phyloP scores from a whole-genome alignment of 2,797 vertebrate genomes.

The Pangasius larnaudii region DNA sequence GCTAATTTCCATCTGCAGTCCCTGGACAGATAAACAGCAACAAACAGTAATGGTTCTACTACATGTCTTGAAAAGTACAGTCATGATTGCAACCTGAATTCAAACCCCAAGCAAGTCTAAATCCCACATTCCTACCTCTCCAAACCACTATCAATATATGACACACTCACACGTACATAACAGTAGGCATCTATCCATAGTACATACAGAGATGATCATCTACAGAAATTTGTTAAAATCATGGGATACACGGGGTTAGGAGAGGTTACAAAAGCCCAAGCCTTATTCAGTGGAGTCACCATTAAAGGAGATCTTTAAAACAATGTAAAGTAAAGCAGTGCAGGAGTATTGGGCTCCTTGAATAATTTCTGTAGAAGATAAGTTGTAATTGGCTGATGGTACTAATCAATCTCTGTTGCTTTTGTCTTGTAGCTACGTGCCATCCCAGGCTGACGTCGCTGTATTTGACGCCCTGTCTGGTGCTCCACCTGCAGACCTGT shows the following conservation, averaged over 20 bases:
- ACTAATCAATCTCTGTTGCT: not conserved
- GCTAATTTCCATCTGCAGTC: too few relatives aligned
- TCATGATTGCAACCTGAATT: not conserved
- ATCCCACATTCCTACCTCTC: not conserved
- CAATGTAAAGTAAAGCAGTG: not conserved
- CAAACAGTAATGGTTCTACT: not conserved
- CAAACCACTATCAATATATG: not conserved
- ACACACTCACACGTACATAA: not conserved
- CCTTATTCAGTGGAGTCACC: not conserved
- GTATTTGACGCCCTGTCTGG: constrained; percentile 87
- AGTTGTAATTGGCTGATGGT: not conserved
- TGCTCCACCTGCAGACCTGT: constrained; percentile 83
- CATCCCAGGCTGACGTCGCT: constrained; percentile 91
- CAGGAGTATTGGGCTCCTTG: not conserved
- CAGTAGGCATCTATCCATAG: not conserved
- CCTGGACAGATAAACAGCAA: too few relatives aligned
- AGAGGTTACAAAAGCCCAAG: too few relatives aligned
- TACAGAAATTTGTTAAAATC: not conserved
- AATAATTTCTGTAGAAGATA: not conserved
- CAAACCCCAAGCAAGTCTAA: not conserved
- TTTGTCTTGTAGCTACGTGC: constrained; percentile 80
- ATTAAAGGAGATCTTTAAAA: not conserved
- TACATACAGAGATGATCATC: not conserved
- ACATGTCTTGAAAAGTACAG: too few relatives aligned
- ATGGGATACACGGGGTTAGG: not conserved